Evolutionary conservation across 1,140 invertebrate species (phyloP), one percentile per base, ranked within the genome.

Genomic region (Papilio helenus): DNA sequence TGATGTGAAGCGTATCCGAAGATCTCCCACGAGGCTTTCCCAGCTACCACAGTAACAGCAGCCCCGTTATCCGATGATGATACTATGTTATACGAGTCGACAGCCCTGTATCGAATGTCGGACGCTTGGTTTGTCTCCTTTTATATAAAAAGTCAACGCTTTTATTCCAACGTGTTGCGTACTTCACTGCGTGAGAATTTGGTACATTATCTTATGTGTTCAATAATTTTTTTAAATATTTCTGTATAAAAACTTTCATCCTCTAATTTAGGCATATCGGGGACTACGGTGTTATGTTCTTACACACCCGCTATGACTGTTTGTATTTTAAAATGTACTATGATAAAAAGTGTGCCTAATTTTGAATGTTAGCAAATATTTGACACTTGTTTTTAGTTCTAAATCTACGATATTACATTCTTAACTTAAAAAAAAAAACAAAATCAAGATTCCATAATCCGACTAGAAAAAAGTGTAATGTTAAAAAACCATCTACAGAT

Each of bases 11-110:
- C 83, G 84, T 85, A 82, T 86, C 82, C 85, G 85, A 87, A 83
- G 81, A 82, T 88, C 83, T 89, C 88, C 89, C 90, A 92, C 89
- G 87, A 88, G 86, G 85, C 82, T 81, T 81, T 81, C 79, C 81
- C 80, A 84, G 86, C 88, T 88, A 90, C 92, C 88, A 88, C 89
- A 90, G 89, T 90, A 89, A 90, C 89, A 55, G 82, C 78, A 74
- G 79, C 78, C 83, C 85, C 80, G 87, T 89, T 90, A 94, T 88
- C 85, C 85, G 85, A 86, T 85, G 84, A 92, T 89, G 49, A 76
- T 76, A 76, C 90, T 87, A 85, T 84, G 78, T 89, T 80, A 83
- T 81, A 81, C 58, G 76, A 82, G 81, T 79, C 78, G 46, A 84
- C 82, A 78, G 82, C 79, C 79, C 80, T 81, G 85, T 84, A 85